Evolutionary conservation across 2,113 vertebrate genomes (phyloP).

Genomic region (Acrocephalus kingi): DNA sequence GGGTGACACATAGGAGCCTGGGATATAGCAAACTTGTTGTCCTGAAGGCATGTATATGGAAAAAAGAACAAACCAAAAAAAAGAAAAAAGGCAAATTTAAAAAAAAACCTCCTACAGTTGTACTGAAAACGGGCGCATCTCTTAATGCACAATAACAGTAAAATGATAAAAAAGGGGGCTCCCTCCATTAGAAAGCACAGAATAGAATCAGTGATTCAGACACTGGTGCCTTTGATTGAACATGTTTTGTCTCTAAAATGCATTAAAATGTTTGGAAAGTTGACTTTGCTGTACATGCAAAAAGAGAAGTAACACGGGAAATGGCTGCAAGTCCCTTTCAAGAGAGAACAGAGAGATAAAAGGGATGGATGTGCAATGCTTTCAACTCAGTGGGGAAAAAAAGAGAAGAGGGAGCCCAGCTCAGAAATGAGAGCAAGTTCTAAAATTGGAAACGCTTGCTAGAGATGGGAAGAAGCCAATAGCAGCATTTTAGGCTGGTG

Average conservation of each 20-base stretch:
- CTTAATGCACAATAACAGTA: not conserved
- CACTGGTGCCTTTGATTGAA: not conserved
- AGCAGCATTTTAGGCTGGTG: not conserved
- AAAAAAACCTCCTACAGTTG: not conserved
- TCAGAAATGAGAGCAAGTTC: not conserved
- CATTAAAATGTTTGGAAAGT: not conserved
- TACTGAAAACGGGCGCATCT: not conserved
- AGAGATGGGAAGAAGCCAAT: not conserved
- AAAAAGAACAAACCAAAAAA: not conserved
- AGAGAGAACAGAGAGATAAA: not conserved
- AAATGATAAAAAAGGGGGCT: not conserved
- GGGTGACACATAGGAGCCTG: not conserved
- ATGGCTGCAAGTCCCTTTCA: not conserved
- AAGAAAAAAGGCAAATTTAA: not conserved
- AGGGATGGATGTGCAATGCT: not conserved
- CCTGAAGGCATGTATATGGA: not conserved
- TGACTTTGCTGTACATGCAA: not conserved
- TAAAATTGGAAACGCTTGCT: constrained; percentile 21
- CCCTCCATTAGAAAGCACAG: not conserved
- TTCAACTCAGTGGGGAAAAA: not conserved
- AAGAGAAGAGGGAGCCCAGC: not conserved
- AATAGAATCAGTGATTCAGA: not conserved
- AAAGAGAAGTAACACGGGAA: not conserved
- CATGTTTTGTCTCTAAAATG: not conserved
- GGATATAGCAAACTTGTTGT: not conserved